Conservation (phyloP, 2,888 invertebrate species). For the Noctua janthe region DNA sequence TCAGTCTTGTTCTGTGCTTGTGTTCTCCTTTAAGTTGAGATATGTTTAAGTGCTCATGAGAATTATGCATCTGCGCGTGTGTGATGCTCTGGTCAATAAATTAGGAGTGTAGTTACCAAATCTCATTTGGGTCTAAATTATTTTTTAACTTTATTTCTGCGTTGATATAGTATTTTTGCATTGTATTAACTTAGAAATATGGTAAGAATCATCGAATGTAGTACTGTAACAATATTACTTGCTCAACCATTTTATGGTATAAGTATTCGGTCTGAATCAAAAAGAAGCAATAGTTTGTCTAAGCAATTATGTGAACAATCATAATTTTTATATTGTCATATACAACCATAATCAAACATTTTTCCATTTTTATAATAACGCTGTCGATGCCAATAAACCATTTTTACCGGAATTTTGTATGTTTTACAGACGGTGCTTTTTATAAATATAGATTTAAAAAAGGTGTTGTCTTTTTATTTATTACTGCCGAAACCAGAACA, state of each 20-base stretch:
- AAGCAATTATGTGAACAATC: conserved; percentile 73
- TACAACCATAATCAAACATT: conserved; percentile 78
- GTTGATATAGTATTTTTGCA: conserved; percentile 71
- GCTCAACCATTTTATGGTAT: conserved; percentile 82
- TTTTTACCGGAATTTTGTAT: conserved; percentile 88
- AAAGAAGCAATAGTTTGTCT: conserved; percentile 73
- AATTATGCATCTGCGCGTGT: conserved; percentile 70
- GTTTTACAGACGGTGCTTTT: conserved; percentile 90
- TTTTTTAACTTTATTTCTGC: conserved; percentile 67
- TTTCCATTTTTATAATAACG: conserved; percentile 86
- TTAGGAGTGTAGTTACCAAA: conserved; percentile 82
- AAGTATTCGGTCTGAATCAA: conserved; percentile 69
- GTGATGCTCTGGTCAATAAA: conserved; percentile 75
- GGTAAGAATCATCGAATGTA: conserved; percentile 76
- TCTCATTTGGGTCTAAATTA: conserved; percentile 74
- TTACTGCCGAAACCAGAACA: neutral
- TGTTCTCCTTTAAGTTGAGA: conserved; percentile 76
- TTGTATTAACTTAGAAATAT: conserved; percentile 73
- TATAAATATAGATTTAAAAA: conserved; percentile 86
- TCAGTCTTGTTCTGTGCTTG: conserved; percentile 73
- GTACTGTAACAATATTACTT: conserved; percentile 79
- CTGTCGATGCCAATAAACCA: conserved; percentile 85
- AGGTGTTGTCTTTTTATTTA: conserved; percentile 48
- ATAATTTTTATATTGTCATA: conserved; percentile 84
- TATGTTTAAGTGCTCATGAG: conserved; percentile 72